Conservation (phyloP, 2,888 invertebrate species). For the Uropetala carovei region DNA sequence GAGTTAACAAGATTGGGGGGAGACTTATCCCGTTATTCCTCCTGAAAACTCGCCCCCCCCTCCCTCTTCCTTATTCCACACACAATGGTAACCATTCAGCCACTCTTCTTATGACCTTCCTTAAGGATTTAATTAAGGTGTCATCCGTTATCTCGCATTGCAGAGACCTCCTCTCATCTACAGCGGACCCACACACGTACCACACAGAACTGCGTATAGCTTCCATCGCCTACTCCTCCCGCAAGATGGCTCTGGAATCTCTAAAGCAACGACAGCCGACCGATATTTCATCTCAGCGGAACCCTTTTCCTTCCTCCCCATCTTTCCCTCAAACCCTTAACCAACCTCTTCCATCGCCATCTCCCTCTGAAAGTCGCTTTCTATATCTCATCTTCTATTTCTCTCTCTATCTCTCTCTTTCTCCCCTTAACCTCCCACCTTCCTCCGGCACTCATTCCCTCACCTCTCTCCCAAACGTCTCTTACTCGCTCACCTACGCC, state of each 20-base stretch:
- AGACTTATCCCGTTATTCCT: neutral
- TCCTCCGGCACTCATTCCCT: too few relatives aligned
- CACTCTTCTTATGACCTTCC: conserved; percentile 29
- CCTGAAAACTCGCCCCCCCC: too few relatives aligned
- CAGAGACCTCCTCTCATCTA: conserved; percentile 42
- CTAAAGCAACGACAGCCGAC: neutral
- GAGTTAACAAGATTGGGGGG: neutral
- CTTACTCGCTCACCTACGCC: neutral
- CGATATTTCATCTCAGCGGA: neutral
- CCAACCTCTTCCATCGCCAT: neutral
- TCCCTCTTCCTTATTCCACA: neutral
- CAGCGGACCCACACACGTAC: neutral
- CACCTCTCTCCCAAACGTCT: conserved; percentile 1
- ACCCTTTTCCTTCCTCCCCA: neutral
- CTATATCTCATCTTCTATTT: neutral
- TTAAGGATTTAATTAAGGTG: conserved; percentile 54
- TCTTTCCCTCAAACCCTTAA: neutral
- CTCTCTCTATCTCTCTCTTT: neutral
- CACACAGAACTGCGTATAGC: neutral
- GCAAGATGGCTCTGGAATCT: conserved; percentile 54
- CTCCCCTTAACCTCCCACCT: too few relatives aligned
- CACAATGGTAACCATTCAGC: neutral
- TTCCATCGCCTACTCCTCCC: conserved; percentile 27
- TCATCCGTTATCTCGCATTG: conserved; percentile 49
- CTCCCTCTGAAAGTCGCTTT: neutral